Percentiles rank a stretch among this genome's conserved stretches.
phyloP scores from a whole-genome alignment of 2,113 vertebrate species.

The Xiphorhynchus elegans region DNA sequence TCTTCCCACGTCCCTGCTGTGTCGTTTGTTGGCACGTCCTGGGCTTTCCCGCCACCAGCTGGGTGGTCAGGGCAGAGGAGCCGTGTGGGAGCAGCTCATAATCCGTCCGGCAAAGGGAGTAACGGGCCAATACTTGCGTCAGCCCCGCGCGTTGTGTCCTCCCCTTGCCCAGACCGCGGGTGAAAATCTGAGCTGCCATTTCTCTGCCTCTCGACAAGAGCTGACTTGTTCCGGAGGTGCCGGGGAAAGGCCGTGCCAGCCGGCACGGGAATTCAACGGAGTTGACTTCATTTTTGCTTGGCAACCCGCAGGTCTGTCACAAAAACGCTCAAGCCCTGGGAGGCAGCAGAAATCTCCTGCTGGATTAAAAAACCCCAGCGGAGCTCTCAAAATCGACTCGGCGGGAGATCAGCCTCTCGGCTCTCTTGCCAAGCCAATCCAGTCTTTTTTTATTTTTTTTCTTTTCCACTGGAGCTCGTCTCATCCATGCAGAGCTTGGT shows the following conservation, averaged over 20 bases:
- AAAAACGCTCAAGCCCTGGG: background rate
- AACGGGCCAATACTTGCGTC: background rate
- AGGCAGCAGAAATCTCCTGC: conserved; percentile 15
- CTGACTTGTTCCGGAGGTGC: background rate
- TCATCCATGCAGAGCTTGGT: background rate
- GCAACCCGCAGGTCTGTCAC: conserved; percentile 5
- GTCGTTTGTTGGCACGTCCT: background rate
- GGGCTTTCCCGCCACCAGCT: background rate
- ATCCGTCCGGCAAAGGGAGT: background rate
- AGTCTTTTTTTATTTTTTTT: background rate
- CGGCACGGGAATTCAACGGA: accelerated
- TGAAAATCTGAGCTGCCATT: background rate
- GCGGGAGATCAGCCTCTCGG: background rate
- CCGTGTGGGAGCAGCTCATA: background rate
- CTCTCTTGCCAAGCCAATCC: conserved; percentile 28
- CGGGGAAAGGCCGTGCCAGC: background rate
- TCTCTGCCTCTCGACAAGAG: background rate
- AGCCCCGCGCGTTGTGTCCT: accelerated
- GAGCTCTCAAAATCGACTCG: conserved; percentile 28
- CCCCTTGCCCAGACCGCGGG: background rate
- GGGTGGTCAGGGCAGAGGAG: conserved; percentile 2
- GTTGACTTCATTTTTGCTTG: conserved; percentile 30
- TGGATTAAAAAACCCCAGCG: conserved; percentile 30
- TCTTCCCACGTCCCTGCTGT: background rate
- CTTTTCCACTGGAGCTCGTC: background rate